Conservation (phyloP, 1,140 invertebrate genomes). For the Scaptodrosophila lebanonensis region DNA sequence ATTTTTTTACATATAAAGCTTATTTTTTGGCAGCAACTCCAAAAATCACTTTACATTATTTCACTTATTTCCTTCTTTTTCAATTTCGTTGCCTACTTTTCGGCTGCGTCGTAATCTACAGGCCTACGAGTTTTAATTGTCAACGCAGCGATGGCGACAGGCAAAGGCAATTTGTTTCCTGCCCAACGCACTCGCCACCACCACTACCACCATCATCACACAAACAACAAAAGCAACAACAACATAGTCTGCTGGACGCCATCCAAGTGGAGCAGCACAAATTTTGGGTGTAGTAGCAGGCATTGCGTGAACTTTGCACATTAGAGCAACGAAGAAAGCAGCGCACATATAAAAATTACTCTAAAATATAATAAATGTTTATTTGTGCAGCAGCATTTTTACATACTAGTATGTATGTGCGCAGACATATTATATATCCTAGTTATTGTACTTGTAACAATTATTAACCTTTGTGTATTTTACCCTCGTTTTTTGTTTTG, state of each 20-base stretch:
- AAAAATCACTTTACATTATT: slow-evolving; percentile 52
- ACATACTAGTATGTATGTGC: too few species aligned
- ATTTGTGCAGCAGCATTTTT: slow-evolving; percentile 17
- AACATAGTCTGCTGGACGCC: slow-evolving; percentile 7
- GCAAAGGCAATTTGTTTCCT: slow-evolving; percentile 56
- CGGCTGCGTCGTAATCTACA: slow-evolving; percentile 26
- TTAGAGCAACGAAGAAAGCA: slow-evolving; percentile 39
- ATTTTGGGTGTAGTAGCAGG: slow-evolving; percentile 51
- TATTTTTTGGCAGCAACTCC: slow-evolving; percentile 30
- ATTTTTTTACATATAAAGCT: slow-evolving; percentile 48
- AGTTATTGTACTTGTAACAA: slow-evolving; percentile 43
- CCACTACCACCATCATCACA: background rate
- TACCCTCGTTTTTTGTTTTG: background rate
- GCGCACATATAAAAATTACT: slow-evolving; percentile 47
- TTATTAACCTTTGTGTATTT: slow-evolving; percentile 35
- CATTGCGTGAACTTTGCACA: slow-evolving; percentile 59
- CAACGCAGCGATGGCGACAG: slow-evolving; percentile 21
- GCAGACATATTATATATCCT: too few species aligned
- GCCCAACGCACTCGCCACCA: slow-evolving; percentile 6
- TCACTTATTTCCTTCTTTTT: slow-evolving; percentile 40
- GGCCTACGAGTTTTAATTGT: slow-evolving; percentile 77
- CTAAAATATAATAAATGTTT: slow-evolving; percentile 33
- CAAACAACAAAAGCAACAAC: slow-evolving; percentile 8
- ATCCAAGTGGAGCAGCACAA: slow-evolving; percentile 50
- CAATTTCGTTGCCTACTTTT: slow-evolving; percentile 29